These are phyloP conservation scores for Poeciliopsis turneri DNA, from an alignment of 2,797 vertebrate species.

Conservation along the genomic window DNA sequence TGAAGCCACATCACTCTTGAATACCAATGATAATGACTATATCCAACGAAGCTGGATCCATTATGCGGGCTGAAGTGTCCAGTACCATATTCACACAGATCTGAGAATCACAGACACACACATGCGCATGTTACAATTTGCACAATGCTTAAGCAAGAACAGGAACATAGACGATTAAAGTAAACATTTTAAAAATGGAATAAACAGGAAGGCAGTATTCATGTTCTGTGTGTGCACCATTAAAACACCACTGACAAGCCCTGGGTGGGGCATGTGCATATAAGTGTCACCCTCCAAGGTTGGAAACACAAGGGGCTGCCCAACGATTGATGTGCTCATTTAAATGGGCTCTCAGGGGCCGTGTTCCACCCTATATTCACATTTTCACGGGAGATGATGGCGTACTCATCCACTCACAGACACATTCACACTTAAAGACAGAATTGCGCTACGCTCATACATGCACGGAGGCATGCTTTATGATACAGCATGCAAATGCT, in stretches of 20 bases:
- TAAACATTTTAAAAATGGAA: conserved; percentile 44
- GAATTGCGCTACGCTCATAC: conserved; percentile 16
- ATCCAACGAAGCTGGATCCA: conserved; percentile 78
- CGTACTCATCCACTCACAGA: conserved; percentile 46
- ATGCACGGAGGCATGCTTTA: conserved; percentile 9
- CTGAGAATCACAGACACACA: conserved; percentile 63
- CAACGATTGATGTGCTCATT: conserved; percentile 74
- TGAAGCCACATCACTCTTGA: conserved; percentile 78
- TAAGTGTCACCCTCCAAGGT: conserved; percentile 66
- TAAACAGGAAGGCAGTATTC: conserved; percentile 65
- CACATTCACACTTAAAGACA: conserved; percentile 44
- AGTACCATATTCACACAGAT: conserved; percentile 70
- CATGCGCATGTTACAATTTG: conserved; percentile 67
- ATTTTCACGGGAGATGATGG: conserved; percentile 61
- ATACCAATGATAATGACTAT: conserved; percentile 75
- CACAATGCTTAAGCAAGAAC: conserved; percentile 69
- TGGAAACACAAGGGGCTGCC: conserved; percentile 60
- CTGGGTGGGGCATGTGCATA: conserved; percentile 64
- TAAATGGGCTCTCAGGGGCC: conserved; percentile 74
- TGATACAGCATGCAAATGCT: conserved; percentile 44
- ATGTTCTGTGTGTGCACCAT: conserved; percentile 67
- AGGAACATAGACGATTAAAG: conserved; percentile 63
- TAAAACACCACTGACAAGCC: conserved; percentile 60
- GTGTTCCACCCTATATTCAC: conserved; percentile 55
- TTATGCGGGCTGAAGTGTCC: conserved; percentile 79